A percentile compares a stretch with the other conserved stretches of the same genome.
These are phyloP conservation scores for Agapornis roseicollis DNA, from an alignment of 2,113 vertebrate species.

Conservation along the genomic window DNA sequence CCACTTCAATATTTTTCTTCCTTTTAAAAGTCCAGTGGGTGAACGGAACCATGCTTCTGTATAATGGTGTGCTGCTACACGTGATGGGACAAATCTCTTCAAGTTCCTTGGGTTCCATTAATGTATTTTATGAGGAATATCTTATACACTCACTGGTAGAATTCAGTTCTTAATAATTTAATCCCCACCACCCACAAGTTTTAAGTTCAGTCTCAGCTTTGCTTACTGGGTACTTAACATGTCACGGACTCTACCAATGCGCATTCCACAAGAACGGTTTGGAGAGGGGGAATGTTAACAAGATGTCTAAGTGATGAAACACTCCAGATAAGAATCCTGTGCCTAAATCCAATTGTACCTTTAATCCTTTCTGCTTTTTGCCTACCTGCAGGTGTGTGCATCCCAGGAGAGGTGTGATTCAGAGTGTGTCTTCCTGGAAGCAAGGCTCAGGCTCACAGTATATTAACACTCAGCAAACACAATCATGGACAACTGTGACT, in stretches of 20 bases:
- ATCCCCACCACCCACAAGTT: background rate
- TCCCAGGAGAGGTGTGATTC: constrained; percentile 93
- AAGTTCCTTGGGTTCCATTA: background rate
- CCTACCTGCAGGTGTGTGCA: constrained; percentile 81
- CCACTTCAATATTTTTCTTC: background rate
- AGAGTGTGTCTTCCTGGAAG: constrained; percentile 94
- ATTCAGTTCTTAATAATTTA: background rate
- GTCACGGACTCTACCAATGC: accelerated
- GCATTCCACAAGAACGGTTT: background rate
- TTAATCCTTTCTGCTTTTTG: background rate
- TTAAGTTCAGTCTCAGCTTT: background rate
- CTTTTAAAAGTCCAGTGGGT: background rate
- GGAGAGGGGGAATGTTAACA: background rate
- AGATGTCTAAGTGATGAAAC: accelerated
- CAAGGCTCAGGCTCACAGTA: constrained; percentile 77
- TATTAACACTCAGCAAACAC: constrained; percentile 76
- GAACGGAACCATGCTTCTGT: background rate
- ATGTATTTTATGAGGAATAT: background rate
- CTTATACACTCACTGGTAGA: background rate
- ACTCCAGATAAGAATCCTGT: accelerated
- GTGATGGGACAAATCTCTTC: background rate
- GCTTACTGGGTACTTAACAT: background rate
- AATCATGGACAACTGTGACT: constrained; percentile 86
- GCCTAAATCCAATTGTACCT: background rate
- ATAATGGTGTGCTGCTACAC: background rate